phyloP scores from a whole-genome alignment of 2,888 invertebrate species.

The Amphipoea oculea region DNA sequence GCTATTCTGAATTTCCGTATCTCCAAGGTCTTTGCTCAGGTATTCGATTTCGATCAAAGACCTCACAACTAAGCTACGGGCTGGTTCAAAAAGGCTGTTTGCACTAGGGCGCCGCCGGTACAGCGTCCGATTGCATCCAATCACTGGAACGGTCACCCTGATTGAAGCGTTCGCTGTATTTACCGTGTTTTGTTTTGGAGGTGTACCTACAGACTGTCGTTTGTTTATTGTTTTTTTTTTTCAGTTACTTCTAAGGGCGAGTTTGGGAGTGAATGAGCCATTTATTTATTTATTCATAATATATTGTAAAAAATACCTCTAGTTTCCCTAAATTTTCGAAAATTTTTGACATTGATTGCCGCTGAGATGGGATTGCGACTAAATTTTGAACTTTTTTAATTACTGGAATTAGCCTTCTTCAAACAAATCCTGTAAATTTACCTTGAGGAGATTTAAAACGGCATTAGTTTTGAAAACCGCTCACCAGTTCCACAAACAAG shows the following conservation, averaged over 20 bases:
- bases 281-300: no score
- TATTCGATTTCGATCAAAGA: constrained; percentile 33
- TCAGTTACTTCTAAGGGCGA: neutral
- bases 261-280: neutral
- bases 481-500: neutral
- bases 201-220: neutral
- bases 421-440: neutral
- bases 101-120: constrained; percentile 45
- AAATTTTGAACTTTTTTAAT: neutral
- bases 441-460: neutral
- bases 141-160: constrained; percentile 71
- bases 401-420: neutral
- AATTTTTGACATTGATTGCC: neutral
- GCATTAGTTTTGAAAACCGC: neutral
- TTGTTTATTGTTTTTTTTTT: constrained; percentile 13
- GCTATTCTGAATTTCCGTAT: neutral
- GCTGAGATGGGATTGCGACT: neutral
- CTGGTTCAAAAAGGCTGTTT: constrained; percentile 58
- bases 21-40: neutral
- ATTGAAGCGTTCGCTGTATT: constrained; percentile 68
- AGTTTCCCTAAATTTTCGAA: neutral
- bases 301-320: neutral
- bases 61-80: constrained; percentile 19
- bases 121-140: constrained; percentile 71
- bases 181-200: constrained; percentile 49